Base-by-base conservation (phyloP, 2,888 invertebrate species). In the Theretra japonica region DNA sequence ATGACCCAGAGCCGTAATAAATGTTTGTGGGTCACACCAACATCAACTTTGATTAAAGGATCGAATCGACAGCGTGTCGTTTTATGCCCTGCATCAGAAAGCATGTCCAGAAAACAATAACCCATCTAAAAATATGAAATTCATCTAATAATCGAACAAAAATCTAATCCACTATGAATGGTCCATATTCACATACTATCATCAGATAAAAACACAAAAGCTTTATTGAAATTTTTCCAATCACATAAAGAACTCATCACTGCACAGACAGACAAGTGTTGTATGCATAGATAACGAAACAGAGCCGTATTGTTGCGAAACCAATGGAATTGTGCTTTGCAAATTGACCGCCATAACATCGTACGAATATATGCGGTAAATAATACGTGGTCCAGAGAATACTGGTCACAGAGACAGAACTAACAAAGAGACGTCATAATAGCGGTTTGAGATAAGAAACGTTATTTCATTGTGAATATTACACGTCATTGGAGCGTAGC, bases 331-430 rank as follows among this genome's bases (percentile, higher is more conserved):
- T 62, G 53, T 58, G 28, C n/a, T 70, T 68, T 70, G 59, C 69
- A 74, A 73, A 75, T 73, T 74, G 72, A 71, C 75, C 70, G 71
- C 76, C 71, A 73, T 70, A 72, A 72, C 77, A 71, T 62, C 59
- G 74, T 73, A 77, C 73, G 75, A 77, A 76, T 75, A 76, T 74
- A 56, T 70, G 58, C 68, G 59, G 62, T 71, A 74, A 75, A 76
- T 75, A 75, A 74, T 69, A 73, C 33, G 50, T n/a, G 59, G 68
- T 72, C 71, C 72, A 74, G 56, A 69, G 71, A 60, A 30, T 23
- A 73, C 70, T 56, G 72, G 62, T 30, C 72, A 73, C 70, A 62
- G 75, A 76, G 72, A 74, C 73, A 75, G 73, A 75, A 73, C 62
- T 59, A 72, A 73, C 72, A 69, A 70, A 57, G 73, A 62, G 58